Percentiles rank a stretch among this genome's conserved stretches.
phyloP scores from a whole-genome alignment of 64 coral and sea anemone genomes.

The Montipora sp. region DNA sequence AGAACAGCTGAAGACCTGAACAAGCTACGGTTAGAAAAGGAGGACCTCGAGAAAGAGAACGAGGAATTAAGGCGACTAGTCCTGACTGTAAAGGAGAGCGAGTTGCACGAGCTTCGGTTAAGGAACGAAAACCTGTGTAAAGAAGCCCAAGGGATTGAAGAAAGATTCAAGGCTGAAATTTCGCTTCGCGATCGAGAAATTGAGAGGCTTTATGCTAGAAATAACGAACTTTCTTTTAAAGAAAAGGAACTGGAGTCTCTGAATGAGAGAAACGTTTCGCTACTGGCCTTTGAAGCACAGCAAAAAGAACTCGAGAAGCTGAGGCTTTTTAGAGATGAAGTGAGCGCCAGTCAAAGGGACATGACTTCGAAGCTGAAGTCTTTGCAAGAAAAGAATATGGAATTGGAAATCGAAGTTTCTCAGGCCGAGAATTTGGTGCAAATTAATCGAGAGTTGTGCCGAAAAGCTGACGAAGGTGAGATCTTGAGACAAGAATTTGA shows the following conservation, averaged over 20 bases:
- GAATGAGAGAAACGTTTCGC: conserved; percentile 13
- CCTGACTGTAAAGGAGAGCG: conserved; percentile 6
- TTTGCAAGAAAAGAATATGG: conserved; percentile 9
- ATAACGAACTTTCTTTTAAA: conserved; percentile 42
- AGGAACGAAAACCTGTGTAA: conserved; percentile 36
- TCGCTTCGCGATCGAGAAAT: conserved; percentile 53
- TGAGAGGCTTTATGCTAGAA: conserved; percentile 60
- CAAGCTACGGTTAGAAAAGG: not conserved
- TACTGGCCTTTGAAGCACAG: not conserved
- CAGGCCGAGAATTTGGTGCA: conserved; percentile 39
- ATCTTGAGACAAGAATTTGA: conserved; percentile 27
- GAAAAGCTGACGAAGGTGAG: conserved; percentile 53
- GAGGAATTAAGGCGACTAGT: conserved; percentile 59
- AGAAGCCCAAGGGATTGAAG: conserved; percentile 4
- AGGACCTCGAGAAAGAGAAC: conserved; percentile 48
- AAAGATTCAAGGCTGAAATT: conserved; percentile 46
- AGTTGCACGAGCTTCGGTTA: conserved; percentile 34
- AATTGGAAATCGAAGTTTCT: conserved; percentile 5
- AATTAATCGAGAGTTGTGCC: conserved; percentile 36
- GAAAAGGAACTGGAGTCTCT: conserved; percentile 56
- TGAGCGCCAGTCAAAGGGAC: not conserved
- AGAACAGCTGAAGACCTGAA: conserved; percentile 6
- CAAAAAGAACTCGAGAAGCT: conserved; percentile 50
- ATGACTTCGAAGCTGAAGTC: not conserved
- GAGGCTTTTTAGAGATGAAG: not conserved